A percentile compares a stretch with the other conserved stretches of the same genome.
Evolutionary conservation across 2,888 invertebrate species (phyloP).

Genomic region (Bombyx huttoni): DNA sequence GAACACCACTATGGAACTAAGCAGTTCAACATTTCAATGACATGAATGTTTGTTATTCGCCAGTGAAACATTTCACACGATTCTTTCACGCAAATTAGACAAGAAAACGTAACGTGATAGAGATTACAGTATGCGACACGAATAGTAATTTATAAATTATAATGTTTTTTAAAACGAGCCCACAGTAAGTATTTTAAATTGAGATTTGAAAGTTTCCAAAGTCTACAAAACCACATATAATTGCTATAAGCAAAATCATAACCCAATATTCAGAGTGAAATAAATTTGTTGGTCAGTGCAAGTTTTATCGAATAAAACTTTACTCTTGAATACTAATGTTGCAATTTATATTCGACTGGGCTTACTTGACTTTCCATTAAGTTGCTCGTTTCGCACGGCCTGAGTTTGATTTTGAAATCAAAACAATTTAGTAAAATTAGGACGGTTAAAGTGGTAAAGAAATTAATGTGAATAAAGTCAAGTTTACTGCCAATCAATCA

Average conservation of each 20-base stretch:
- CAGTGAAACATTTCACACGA: no score
- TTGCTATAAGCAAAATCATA: background rate
- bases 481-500: background rate
- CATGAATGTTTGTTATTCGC: no score
- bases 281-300: conserved; percentile 26
- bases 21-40: background rate
- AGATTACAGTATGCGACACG: no score
- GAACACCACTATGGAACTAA: conserved; percentile 19
- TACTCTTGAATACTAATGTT: conserved; percentile 68
- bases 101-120: no score
- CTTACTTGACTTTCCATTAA: conserved; percentile 68
- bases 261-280: background rate
- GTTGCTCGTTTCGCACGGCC: conserved; percentile 51
- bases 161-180: background rate
- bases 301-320: conserved; percentile 69
- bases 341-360: conserved; percentile 66
- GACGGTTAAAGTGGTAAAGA: conserved; percentile 49
- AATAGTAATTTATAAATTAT: no score
- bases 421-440: conserved; percentile 48
- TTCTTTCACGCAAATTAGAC: no score
- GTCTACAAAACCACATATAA: background rate
- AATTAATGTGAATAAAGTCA: conserved; percentile 9
- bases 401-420: conserved; percentile 62
- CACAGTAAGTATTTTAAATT: background rate
- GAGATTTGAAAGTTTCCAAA: background rate